Evolutionary conservation across 2,888 invertebrate genomes (phyloP).

Genomic region (Platerodrilus igneus): DNA sequence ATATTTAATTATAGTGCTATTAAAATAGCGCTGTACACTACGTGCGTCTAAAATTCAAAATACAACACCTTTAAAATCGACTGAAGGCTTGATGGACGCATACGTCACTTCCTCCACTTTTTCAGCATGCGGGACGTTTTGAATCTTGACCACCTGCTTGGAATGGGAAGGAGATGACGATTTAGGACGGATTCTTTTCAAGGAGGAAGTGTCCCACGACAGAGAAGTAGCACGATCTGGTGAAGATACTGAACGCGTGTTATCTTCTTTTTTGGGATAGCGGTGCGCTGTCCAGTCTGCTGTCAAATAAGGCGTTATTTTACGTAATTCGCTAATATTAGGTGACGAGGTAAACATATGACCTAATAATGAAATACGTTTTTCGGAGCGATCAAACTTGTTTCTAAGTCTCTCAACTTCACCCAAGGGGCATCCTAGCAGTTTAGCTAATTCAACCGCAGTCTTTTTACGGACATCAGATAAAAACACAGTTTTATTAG

Average conservation of each 20-base stretch:
- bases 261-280: conserved; percentile 66
- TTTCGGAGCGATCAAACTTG: conserved; percentile 61
- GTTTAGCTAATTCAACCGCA: conserved; percentile 41
- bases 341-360: conserved; percentile 79
- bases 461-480: conserved; percentile 32
- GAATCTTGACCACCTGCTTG: no score
- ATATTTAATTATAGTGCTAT: conserved; percentile 19
- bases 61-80: conserved; percentile 69
- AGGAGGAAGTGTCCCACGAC: conserved; percentile 38
- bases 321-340: conserved; percentile 69
- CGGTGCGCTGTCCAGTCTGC: conserved; percentile 79
- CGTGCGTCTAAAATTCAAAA: conserved; percentile 27
- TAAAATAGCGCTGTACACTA: conserved; percentile 24
- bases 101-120: conserved; percentile 42
- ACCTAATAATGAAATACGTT: conserved; percentile 60
- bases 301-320: conserved; percentile 72
- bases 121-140: conserved; percentile 47
- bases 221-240: conserved; percentile 44
- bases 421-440: conserved; percentile 52
- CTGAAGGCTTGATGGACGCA: conserved; percentile 60
- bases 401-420: conserved; percentile 70
- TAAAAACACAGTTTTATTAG: conserved; percentile 36
- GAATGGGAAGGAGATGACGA: conserved; percentile 52
- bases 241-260: conserved; percentile 59
- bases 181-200: conserved; percentile 49